Percentiles rank a stretch among this genome's conserved stretches.
phyloP scores from a whole-genome alignment of 2,888 invertebrate genomes.

The Hypomecis punctinalis region DNA sequence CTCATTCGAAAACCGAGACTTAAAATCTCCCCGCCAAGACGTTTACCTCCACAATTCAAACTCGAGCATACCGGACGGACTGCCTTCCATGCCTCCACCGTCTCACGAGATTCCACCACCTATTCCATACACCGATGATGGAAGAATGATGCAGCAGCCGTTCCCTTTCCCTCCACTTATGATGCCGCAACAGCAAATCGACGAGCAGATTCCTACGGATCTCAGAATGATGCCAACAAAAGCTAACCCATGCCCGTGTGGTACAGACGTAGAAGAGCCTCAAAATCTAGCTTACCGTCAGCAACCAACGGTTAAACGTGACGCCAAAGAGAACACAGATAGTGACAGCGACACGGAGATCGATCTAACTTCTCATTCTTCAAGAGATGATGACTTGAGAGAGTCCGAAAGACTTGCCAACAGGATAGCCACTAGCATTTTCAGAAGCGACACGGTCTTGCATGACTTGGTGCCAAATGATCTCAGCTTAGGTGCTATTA shows the following conservation, averaged over 20 bases:
- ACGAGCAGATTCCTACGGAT: constrained; percentile 75
- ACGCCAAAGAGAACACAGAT: constrained; percentile 64
- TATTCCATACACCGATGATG: constrained; percentile 68
- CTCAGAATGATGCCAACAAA: constrained; percentile 70
- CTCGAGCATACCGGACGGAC: constrained; percentile 58
- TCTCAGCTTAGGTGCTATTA: constrained; percentile 72
- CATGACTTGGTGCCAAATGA: constrained; percentile 81
- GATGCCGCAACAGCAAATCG: constrained; percentile 66
- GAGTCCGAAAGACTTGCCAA: constrained; percentile 76
- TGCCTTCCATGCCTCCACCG: constrained; percentile 51
- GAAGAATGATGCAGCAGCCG: constrained; percentile 67
- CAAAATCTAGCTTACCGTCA: constrained; percentile 74
- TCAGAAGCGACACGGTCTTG: constrained; percentile 74
- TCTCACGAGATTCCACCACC: constrained; percentile 66
- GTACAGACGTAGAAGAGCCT: constrained; percentile 62
- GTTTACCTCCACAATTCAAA: constrained; percentile 67
- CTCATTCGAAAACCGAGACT: constrained; percentile 63
- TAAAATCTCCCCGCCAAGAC: constrained; percentile 72
- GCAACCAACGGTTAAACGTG: constrained; percentile 49
- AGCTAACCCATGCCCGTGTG: constrained; percentile 65
- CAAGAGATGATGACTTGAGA: constrained; percentile 78
- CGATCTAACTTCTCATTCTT: constrained; percentile 79
- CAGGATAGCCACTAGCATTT: constrained; percentile 77
- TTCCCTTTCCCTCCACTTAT: constrained; percentile 71
- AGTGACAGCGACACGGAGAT: constrained; percentile 82